Evolutionary conservation across 23 tunicate genomes (phyloP).

Genomic region (Phallusia fumigata): DNA sequence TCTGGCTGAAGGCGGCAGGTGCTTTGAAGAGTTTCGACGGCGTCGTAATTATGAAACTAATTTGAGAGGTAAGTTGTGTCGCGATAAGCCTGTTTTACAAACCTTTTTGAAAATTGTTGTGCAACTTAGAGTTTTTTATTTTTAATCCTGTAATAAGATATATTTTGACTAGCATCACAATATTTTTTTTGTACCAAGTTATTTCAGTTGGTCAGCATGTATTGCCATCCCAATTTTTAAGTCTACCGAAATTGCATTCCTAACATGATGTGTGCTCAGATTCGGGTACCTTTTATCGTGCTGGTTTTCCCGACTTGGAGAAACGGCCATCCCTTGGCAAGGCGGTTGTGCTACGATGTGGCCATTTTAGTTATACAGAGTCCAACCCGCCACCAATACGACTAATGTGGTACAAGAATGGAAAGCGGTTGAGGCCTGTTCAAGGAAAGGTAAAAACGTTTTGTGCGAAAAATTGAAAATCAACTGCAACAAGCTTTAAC

Average conservation of each 20-base stretch:
- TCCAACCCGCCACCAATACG: not conserved
- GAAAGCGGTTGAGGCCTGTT: not conserved
- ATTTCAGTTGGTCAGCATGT: too few species aligned
- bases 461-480: too few species aligned
- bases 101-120: too few species aligned
- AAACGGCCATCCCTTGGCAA: not conserved
- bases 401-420: not conserved
- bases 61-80: not conserved
- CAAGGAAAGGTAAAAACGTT: too few species aligned
- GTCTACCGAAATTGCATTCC: too few species aligned
- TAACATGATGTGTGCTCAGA: not conserved
- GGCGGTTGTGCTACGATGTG: not conserved
- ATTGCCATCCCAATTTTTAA: too few species aligned
- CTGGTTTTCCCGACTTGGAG: not conserved
- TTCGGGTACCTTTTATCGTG: not conserved
- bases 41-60: not conserved
- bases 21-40: not conserved
- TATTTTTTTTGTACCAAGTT: too few species aligned
- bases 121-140: too few species aligned
- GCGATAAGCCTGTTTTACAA: too few species aligned
- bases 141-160: too few species aligned
- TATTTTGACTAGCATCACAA: too few species aligned
- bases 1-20: not conserved
- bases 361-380: not conserved
- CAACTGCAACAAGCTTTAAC: too few species aligned